Conservation (phyloP, 2,888 invertebrate species). For the Scotopteryx bipunctaria region DNA sequence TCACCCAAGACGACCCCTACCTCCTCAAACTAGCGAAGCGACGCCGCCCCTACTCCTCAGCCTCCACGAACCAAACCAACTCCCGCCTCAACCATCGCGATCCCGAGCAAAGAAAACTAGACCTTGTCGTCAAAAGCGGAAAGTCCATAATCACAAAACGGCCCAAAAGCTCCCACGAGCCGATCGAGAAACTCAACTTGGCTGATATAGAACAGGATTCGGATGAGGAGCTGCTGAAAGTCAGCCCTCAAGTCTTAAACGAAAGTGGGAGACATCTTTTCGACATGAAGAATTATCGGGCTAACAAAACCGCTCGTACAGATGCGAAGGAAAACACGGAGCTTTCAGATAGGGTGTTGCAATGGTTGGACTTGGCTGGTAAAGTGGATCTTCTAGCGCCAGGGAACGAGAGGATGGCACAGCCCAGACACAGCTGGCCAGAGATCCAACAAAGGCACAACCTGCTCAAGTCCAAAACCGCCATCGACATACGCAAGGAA, state of each 20-base stretch:
- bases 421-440: conserved; percentile 74
- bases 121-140: conserved; percentile 62
- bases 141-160: conserved; percentile 52
- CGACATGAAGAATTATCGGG: conserved; percentile 65
- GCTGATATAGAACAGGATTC: conserved; percentile 58
- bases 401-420: conserved; percentile 65
- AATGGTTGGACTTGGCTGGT: conserved; percentile 91
- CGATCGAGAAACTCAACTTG: conserved; percentile 63
- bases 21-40: conserved; percentile 56
- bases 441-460: conserved; percentile 65
- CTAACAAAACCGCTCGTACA: conserved; percentile 64
- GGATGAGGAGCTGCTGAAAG: conserved; percentile 61
- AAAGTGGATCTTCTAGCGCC: conserved; percentile 76
- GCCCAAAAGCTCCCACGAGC: conserved; percentile 46
- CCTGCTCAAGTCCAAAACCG: conserved; percentile 66
- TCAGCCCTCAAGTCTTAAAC: conserved; percentile 58
- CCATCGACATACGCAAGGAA: conserved; percentile 63
- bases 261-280: conserved; percentile 51
- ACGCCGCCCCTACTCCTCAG: conserved; percentile 66
- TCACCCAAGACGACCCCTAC: conserved; percentile 85
- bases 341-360: conserved; percentile 88
- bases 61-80: conserved; percentile 51
- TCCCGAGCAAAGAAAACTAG: conserved; percentile 59
- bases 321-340: conserved; percentile 67
- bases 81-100: conserved; percentile 58